Base-by-base conservation (phyloP, 2,113 vertebrate genomes). In the Myrmophylax atrothorax region DNA sequence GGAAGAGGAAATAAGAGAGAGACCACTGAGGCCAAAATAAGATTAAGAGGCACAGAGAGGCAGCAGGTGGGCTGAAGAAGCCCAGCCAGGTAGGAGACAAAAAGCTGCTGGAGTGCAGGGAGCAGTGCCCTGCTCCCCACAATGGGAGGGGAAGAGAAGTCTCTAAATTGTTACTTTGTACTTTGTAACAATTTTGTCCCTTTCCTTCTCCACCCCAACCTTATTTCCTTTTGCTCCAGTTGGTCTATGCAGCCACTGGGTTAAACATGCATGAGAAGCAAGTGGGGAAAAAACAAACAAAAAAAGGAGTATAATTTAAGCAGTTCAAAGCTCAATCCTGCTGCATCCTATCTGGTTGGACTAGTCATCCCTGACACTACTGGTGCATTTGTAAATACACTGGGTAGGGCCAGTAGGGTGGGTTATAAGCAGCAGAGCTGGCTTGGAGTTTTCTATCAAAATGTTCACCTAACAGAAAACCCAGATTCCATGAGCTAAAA, bases 251-350 rank as follows among this genome's bases (percentile, higher is more conserved):
- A 94, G 74, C 19, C 46, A 46, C 20, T 17, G 16, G 2, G 64
- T 73, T 58, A 40, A 63, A 28, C 15, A 37, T 4, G 15, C 25
- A n/a, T 29, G 31, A 62, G 26, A 84, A 63, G 9, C 6, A 55
- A 52, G 0, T 37, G 25, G 9, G 7, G 2, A 1, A 1, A 8
- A n/a, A 22, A 40, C 10, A 19, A 33, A 5, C 4, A 40, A n/a
- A 56, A 55, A 64, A 49, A 17, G 2, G 18, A 81, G 13, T 29
- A 29, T 35, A 2, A 44, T 47, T 79, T 70, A 28, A 68, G 10
- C 74, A 80, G 33, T 73, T 89, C 53, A 81, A 69, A 73, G 37
- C 16, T 68, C 44, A 75, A 69, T 83, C 58, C 46, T 79, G 19
- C 49, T 89, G 78, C 29, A 62, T 47, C 38, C 12, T 18, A 15